These are phyloP conservation scores for Linyphia triangularis DNA, from an alignment of 2,888 invertebrate genomes.

Conservation along the genomic window DNA sequence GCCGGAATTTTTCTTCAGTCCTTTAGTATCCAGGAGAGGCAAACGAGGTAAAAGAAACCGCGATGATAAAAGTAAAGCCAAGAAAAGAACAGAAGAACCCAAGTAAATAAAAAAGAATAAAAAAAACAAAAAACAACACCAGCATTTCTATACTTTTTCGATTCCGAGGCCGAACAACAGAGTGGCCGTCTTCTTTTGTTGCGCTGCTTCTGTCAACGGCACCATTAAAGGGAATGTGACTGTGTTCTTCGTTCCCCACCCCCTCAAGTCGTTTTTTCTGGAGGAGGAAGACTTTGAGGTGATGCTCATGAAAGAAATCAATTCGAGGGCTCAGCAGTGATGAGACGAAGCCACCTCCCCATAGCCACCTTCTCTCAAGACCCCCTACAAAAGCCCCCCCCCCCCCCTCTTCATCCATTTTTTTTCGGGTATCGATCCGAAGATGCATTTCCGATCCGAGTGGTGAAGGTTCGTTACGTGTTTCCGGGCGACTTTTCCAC, in stretches of 20 bases:
- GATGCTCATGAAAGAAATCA: slow-evolving; percentile 67
- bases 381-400: not conserved
- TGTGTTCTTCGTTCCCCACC: slow-evolving; percentile 37
- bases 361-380: not conserved
- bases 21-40: not conserved
- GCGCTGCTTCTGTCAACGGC: slow-evolving; percentile 61
- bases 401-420: not conserved
- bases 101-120: not conserved
- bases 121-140: not conserved
- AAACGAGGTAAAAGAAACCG: not conserved
- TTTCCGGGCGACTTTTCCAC: slow-evolving; percentile 25
- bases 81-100: not conserved
- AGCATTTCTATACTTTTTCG: slow-evolving; percentile 54
- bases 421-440: slow-evolving; percentile 31
- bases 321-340: slow-evolving; percentile 48
- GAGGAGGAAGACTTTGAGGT: slow-evolving; percentile 11
- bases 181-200: slow-evolving; percentile 61
- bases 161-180: slow-evolving; percentile 40
- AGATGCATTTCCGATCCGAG: slow-evolving; percentile 62
- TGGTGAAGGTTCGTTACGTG: slow-evolving; percentile 65
- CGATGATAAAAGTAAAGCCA: not conserved
- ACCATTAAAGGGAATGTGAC: slow-evolving; percentile 66
- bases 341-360: slow-evolving; percentile 4
- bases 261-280: slow-evolving; percentile 15
- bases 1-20: not conserved